Evolutionary conservation across 2,113 vertebrate genomes (phyloP), one percentile per base, ranked within the genome.

Genomic region (Prietella phreatophila): DNA sequence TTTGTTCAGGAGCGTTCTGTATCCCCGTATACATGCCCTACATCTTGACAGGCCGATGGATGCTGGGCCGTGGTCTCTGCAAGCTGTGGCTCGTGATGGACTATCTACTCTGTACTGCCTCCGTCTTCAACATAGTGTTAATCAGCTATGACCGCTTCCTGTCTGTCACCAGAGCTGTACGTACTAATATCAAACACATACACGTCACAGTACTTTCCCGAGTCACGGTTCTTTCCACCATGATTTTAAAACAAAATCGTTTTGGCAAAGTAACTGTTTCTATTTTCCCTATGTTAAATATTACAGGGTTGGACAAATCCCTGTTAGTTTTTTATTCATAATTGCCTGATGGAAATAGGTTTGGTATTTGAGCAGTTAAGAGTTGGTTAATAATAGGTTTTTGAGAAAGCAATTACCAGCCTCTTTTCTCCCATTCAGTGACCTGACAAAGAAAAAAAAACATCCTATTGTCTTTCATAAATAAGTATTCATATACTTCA

Each of bases 71-170:
- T 47, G 90, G 90, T 6, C 69, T 97, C 22, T 99, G 97, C 93
- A 95, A 94, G 89, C 92, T 97, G 92, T 98, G 97, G 97, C 95
- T 98, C 39, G 80, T 95, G 83, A 85, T 93, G 92, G 97, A 99
- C 93, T 97, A 99, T 91, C 94, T 97, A 27, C 47, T 98, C 87
- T 97, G 97, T 90, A 94, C 96, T 4, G 94, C 97, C 50, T 99
- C 97, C 2, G 97, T 97, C 85, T 98, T 97, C 92, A 99, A 94
- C 93, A 96, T 98, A 2, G 96, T 97, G 83, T 96, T 98, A 88
- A 98, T 98, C 94, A 98, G 97, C 94, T 98, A 97, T 0, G 97
- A 99, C 91, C 96, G 96, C 86, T 98, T 97, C 93, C 95, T 97
- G 90, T 98, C 96, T 55, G 97, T 98, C 92, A 98, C 96, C 0